These are phyloP conservation scores for Cynodonichthys magdalenae DNA, from an alignment of 2,797 vertebrate species.

Conservation along the genomic window DNA sequence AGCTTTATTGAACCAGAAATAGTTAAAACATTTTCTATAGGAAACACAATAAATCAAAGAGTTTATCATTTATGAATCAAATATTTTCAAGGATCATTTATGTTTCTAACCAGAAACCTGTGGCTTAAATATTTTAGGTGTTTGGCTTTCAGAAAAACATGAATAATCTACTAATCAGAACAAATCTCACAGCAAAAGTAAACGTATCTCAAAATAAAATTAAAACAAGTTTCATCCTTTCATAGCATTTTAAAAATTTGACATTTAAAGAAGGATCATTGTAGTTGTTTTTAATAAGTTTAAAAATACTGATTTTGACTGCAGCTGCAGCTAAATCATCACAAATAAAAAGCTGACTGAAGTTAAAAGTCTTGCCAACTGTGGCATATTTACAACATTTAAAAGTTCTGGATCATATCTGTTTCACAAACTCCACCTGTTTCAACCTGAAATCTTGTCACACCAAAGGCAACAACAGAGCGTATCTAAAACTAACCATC, in stretches of 20 bases:
- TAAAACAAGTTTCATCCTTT: background rate
- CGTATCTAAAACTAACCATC: slow-evolving; percentile 4
- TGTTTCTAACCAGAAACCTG: background rate
- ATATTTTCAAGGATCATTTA: no score
- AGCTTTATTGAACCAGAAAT: no score
- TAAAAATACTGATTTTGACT: background rate
- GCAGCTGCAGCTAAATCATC: background rate
- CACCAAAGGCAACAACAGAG: background rate
- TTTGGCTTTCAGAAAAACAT: background rate
- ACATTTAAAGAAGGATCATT: background rate
- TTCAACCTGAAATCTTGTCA: slow-evolving; percentile 1
- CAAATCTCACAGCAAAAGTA: background rate
- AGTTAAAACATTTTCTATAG: background rate
- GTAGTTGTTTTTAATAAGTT: no score
- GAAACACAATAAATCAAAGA: background rate
- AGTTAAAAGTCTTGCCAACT: background rate
- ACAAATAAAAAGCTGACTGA: background rate
- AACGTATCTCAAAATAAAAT: background rate
- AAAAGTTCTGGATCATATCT: background rate
- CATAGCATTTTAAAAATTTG: background rate
- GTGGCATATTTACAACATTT: background rate
- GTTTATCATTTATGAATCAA: no score
- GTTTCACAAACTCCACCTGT: background rate
- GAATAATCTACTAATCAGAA: background rate
- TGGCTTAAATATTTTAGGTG: background rate